Conservation (phyloP, 1,140 invertebrate genomes). For the Aphaenogaster ashmeadi region DNA sequence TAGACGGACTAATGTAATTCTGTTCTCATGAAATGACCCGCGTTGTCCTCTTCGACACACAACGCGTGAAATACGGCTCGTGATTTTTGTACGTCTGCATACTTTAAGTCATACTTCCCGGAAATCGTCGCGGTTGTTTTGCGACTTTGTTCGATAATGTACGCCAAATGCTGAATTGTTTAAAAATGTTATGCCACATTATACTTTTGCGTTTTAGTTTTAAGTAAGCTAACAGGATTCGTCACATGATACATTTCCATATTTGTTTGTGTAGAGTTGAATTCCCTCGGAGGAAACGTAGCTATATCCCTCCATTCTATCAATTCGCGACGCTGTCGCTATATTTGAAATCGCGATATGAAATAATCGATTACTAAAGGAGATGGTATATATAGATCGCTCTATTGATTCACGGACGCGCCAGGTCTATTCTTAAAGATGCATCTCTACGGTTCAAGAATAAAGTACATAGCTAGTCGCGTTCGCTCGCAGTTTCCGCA, state of each 20-base stretch:
- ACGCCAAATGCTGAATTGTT: background rate
- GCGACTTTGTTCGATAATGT: background rate
- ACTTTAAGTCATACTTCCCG: background rate
- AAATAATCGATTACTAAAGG: slow-evolving; percentile 67
- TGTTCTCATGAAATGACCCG: background rate
- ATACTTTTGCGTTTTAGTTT: background rate
- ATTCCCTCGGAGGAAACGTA: background rate
- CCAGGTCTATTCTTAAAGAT: slow-evolving; percentile 77
- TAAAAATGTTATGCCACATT: background rate
- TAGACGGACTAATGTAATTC: slow-evolving; percentile 1
- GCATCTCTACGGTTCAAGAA: slow-evolving; percentile 27
- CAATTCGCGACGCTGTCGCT: background rate
- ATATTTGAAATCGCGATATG: background rate
- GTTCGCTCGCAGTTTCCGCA: background rate
- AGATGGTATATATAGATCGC: slow-evolving; percentile 72
- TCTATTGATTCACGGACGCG: slow-evolving; percentile 75
- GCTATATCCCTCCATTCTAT: background rate
- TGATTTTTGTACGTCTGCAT: background rate
- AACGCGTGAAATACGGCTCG: background rate
- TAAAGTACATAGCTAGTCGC: slow-evolving; percentile 23
- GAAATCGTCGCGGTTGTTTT: background rate
- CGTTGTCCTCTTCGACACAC: background rate
- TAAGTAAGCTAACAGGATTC: background rate
- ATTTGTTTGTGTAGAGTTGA: background rate
- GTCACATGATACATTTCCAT: background rate